Percentiles rank a stretch among this genome's conserved stretches.
Conservation (phyloP, 2,113 vertebrate species). For the Coptodon rendalli region DNA sequence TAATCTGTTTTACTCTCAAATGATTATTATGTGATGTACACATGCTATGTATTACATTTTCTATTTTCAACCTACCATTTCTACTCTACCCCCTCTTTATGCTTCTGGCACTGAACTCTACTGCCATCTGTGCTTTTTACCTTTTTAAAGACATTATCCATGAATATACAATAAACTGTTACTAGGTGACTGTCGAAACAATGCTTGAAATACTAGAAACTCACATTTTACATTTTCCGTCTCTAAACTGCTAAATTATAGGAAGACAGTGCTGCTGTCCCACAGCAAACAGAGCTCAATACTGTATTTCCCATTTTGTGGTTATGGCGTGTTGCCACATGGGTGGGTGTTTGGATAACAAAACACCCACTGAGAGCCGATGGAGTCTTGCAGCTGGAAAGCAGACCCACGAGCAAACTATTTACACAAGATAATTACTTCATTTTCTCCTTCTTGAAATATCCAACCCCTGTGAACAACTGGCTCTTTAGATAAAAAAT, state of each 20-base stretch:
- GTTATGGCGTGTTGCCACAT: background rate
- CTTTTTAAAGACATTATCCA: background rate
- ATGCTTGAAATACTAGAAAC: background rate
- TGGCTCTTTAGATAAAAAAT: background rate
- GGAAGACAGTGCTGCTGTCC: fast-evolving
- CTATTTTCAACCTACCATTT: fast-evolving
- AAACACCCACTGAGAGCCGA: background rate
- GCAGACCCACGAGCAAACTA: background rate
- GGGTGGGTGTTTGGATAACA: background rate
- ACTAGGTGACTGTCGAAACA: background rate
- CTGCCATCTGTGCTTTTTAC: fast-evolving
- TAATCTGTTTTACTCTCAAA: background rate
- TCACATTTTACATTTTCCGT: background rate
- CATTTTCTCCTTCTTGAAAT: background rate
- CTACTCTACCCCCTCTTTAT: background rate
- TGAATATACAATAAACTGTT: background rate
- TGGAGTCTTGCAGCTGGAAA: background rate
- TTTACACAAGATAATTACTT: background rate
- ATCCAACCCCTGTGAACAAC: background rate
- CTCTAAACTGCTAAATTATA: background rate
- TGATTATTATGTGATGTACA: background rate
- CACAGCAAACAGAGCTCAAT: background rate
- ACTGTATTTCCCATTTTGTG: background rate
- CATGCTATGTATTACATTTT: background rate
- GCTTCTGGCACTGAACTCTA: background rate